Percentiles rank a stretch among this genome's conserved stretches.
Evolutionary conservation across 1,140 invertebrate genomes (phyloP).

Genomic region (Sesamia nonagrioides): DNA sequence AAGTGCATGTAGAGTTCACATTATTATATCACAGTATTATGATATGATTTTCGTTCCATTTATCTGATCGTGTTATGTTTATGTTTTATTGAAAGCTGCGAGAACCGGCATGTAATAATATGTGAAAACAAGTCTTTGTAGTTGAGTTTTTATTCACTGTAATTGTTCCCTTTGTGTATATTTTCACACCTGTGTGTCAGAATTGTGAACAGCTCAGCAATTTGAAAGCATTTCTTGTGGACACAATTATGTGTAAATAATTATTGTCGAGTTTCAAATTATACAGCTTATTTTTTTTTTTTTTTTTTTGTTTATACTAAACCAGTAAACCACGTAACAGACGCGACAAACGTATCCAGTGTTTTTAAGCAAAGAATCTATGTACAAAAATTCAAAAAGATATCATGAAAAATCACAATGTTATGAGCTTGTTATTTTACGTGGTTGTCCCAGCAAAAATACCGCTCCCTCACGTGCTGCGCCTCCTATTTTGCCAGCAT

Average conservation of each 20-base stretch:
- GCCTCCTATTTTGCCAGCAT: too few relatives aligned
- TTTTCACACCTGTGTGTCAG: conserved; percentile 14
- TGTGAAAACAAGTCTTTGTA: not conserved
- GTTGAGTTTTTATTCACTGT: conserved; percentile 1
- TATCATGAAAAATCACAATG: too few relatives aligned
- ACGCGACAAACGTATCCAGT: too few relatives aligned
- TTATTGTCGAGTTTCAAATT: not conserved
- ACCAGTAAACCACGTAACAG: too few relatives aligned
- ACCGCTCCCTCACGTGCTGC: too few relatives aligned
- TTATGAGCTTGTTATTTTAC: too few relatives aligned
- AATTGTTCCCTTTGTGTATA: conserved; percentile 5
- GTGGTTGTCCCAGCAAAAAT: too few relatives aligned
- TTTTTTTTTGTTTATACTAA: too few relatives aligned
- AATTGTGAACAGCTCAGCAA: not conserved
- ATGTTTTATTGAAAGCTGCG: conserved; percentile 26
- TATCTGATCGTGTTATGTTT: conserved; percentile 21
- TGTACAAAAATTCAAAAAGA: too few relatives aligned
- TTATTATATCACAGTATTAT: too few relatives aligned
- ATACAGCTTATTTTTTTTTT: too few relatives aligned
- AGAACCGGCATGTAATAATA: conserved; percentile 39
- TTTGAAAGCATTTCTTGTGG: conserved; percentile 2
- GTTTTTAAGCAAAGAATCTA: too few relatives aligned
- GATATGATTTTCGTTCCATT: conserved; percentile 19
- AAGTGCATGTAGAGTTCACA: conserved; percentile 36
- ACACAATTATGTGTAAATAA: not conserved